These are phyloP conservation scores for Drosophila insularis DNA, from an alignment of 1,140 invertebrate genomes.

Conservation along the genomic window DNA sequence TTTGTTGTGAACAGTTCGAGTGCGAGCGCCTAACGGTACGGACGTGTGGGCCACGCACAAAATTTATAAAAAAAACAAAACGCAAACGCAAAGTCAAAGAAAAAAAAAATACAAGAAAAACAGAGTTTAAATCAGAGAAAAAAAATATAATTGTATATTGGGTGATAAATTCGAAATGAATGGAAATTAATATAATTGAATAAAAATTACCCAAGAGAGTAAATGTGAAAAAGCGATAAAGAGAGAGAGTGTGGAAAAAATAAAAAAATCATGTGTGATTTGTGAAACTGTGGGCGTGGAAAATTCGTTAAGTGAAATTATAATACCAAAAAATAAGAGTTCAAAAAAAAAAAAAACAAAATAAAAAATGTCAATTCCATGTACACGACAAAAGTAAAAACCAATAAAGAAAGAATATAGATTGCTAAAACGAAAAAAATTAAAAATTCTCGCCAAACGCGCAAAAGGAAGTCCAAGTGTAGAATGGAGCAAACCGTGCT, in stretches of 20 bases:
- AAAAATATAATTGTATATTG: slow-evolving; percentile 7
- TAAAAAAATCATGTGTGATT: slow-evolving; percentile 42
- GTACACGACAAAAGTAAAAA: slow-evolving; percentile 50
- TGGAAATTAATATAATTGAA: slow-evolving; percentile 29
- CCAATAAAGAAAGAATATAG: slow-evolving; percentile 13
- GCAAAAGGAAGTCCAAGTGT: background rate
- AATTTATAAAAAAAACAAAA: slow-evolving; percentile 32
- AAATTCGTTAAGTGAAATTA: slow-evolving; percentile 3
- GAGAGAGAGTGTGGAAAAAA: background rate
- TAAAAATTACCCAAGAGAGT: background rate
- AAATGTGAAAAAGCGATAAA: slow-evolving; percentile 8
- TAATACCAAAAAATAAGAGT: slow-evolving; percentile 5
- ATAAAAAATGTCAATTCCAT: slow-evolving; percentile 66
- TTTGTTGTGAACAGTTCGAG: slow-evolving; percentile 66
- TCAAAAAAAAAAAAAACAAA: slow-evolving; percentile 14
- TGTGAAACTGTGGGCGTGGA: slow-evolving; percentile 35
- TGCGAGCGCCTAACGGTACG: slow-evolving; percentile 70
- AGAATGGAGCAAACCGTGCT: slow-evolving; percentile 41
- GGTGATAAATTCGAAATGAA: slow-evolving; percentile 37
- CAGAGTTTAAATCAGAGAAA: slow-evolving; percentile 24
- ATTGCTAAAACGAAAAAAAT: slow-evolving; percentile 13
- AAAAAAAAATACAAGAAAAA: slow-evolving; percentile 27
- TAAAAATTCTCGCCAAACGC: background rate
- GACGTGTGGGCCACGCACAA: slow-evolving; percentile 74
- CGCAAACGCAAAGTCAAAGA: slow-evolving; percentile 36